These are phyloP conservation scores for Tenthredo mesomela DNA, from an alignment of 2,888 invertebrate species.

Conservation along the genomic window DNA sequence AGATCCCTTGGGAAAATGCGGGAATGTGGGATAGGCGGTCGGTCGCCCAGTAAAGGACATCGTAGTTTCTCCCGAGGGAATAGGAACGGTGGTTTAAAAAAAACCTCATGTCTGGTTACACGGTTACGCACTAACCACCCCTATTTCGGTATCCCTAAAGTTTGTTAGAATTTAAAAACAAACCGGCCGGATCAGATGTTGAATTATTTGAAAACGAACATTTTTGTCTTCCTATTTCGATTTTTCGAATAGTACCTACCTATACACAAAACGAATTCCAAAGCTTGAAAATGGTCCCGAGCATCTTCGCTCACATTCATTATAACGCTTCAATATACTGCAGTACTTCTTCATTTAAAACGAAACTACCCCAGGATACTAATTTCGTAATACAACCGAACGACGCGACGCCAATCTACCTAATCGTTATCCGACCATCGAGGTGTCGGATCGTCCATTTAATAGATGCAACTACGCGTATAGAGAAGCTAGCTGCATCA, in stretches of 20 bases:
- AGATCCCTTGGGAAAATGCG: slow-evolving; percentile 15
- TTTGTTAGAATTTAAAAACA: neutral
- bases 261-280: neutral
- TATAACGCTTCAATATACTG: neutral
- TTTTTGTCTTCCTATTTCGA: neutral
- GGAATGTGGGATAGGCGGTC: neutral
- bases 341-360: neutral
- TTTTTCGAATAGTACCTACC: too few species aligned
- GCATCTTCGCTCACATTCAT: neutral
- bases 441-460: slow-evolving; percentile 27
- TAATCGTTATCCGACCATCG: slow-evolving; percentile 45
- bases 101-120: slow-evolving; percentile 13
- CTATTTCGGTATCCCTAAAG: neutral
- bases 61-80: slow-evolving; percentile 16
- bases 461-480: slow-evolving; percentile 29
- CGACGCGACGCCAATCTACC: slow-evolving; percentile 28
- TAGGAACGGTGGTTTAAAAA: slow-evolving; percentile 27
- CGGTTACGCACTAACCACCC: slow-evolving; percentile 36
- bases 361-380: neutral
- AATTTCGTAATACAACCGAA: slow-evolving; percentile 36
- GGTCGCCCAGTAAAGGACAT: slow-evolving; percentile 23
- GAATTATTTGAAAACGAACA: neutral
- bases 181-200: neutral
- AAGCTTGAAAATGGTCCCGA: neutral
- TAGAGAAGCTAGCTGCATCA: neutral